These are phyloP conservation scores for Athalia rosae DNA, from an alignment of 2,888 invertebrate species.

Conservation along the genomic window DNA sequence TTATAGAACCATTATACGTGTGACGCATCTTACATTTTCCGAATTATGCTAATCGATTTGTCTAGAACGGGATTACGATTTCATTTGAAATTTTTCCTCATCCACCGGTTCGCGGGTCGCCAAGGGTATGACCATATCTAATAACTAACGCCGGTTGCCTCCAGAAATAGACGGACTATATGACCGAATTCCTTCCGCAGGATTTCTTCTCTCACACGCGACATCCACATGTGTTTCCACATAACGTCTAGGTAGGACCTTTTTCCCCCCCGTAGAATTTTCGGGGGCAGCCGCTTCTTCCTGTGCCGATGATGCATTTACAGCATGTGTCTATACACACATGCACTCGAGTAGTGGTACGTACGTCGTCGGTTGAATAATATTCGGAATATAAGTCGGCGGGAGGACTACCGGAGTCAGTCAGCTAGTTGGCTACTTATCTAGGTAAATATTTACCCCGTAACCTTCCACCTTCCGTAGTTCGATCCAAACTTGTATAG, in stretches of 20 bases:
- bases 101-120: not conserved
- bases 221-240: slow-evolving; percentile 31
- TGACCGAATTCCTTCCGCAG: slow-evolving; percentile 44
- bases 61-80: too few relatives aligned
- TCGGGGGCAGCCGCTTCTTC: slow-evolving; percentile 22
- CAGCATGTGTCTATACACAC: slow-evolving; percentile 31
- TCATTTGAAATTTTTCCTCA: too few relatives aligned
- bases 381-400: slow-evolving; percentile 4
- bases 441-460: slow-evolving; percentile 29
- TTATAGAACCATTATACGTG: not conserved
- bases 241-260: slow-evolving; percentile 13
- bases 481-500: not conserved
- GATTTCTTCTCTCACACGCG: slow-evolving; percentile 37
- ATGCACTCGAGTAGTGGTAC: not conserved
- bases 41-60: too few relatives aligned
- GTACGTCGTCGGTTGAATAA: slow-evolving; percentile 5
- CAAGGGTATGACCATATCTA: not conserved
- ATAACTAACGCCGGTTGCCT: not conserved
- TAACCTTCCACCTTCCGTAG: slow-evolving; percentile 13
- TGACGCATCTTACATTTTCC: too few relatives aligned
- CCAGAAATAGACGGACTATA: slow-evolving; percentile 27
- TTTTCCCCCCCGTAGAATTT: slow-evolving; percentile 25
- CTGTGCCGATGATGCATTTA: slow-evolving; percentile 38
- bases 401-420: not conserved
- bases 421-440: slow-evolving; percentile 9